Conservation (phyloP, 1,140 invertebrate genomes). For the Hylyphantes graminicola region DNA sequence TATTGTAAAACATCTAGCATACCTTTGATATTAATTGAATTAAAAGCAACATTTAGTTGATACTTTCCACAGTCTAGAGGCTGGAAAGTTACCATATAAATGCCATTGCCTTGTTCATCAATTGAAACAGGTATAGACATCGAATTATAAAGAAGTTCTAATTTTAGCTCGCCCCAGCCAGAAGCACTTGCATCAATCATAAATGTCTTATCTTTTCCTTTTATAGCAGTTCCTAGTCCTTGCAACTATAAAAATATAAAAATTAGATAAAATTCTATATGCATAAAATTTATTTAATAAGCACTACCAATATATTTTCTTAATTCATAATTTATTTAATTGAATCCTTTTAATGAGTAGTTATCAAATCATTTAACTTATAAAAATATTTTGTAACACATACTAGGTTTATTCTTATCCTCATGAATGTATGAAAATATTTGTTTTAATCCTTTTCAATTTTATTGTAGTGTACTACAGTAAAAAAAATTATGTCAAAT, state of each 20-base stretch:
- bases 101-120: conserved; percentile 82
- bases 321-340: no score
- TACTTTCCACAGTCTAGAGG: conserved; percentile 92
- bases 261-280: no score
- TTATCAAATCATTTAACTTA: no score
- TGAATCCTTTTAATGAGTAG: no score
- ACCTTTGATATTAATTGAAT: conserved; percentile 94
- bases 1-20: conserved; percentile 5
- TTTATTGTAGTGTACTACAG: no score
- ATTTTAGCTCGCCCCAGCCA: conserved; percentile 86
- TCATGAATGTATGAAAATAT: no score
- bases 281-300: no score
- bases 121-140: conserved; percentile 83
- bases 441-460: no score
- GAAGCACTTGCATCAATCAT: conserved; percentile 84
- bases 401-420: no score
- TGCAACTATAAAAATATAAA: conserved; percentile 69
- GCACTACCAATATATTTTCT: no score
- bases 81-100: conserved; percentile 89
- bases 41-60: conserved; percentile 93
- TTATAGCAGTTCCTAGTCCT: conserved; percentile 79
- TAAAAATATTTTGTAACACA: no score
- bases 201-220: conserved; percentile 83
- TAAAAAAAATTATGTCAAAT: no score
- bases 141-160: conserved; percentile 83